phyloP scores from a whole-genome alignment of 2,113 vertebrate species.

The Calyptomena viridis region DNA sequence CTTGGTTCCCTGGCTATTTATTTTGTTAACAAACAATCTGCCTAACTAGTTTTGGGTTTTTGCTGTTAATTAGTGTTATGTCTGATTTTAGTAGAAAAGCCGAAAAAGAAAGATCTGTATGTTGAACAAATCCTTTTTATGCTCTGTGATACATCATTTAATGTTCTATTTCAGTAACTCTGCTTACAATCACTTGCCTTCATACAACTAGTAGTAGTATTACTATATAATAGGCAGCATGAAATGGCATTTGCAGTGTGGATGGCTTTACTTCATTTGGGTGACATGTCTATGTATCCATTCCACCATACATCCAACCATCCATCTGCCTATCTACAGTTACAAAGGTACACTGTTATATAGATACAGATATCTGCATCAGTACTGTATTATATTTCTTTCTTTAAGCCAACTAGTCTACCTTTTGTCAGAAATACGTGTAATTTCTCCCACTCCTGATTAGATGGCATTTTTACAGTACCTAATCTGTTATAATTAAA shows the following conservation, averaged over 20 bases:
- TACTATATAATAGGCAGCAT: neutral
- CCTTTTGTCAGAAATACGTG: neutral
- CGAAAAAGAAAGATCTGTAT: neutral
- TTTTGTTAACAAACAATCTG: conserved; percentile 23
- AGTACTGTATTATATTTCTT: neutral
- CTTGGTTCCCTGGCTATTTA: conserved; percentile 11
- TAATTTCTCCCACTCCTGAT: neutral
- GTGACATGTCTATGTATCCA: neutral
- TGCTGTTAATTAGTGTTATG: neutral
- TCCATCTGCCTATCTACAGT: neutral
- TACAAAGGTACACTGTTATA: fast-evolving
- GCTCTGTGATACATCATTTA: neutral
- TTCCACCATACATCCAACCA: neutral
- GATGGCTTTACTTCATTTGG: neutral
- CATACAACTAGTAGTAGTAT: neutral
- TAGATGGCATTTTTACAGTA: neutral
- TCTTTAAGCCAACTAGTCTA: neutral
- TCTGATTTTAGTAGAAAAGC: neutral
- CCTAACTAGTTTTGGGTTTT: neutral
- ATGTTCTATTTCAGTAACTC: neutral
- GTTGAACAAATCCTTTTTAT: neutral
- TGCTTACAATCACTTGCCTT: neutral
- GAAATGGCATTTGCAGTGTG: neutral
- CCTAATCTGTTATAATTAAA: neutral
- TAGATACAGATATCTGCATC: neutral